phyloP scores from a whole-genome alignment of 2,113 vertebrate genomes.

The Bujurquina vittata region DNA sequence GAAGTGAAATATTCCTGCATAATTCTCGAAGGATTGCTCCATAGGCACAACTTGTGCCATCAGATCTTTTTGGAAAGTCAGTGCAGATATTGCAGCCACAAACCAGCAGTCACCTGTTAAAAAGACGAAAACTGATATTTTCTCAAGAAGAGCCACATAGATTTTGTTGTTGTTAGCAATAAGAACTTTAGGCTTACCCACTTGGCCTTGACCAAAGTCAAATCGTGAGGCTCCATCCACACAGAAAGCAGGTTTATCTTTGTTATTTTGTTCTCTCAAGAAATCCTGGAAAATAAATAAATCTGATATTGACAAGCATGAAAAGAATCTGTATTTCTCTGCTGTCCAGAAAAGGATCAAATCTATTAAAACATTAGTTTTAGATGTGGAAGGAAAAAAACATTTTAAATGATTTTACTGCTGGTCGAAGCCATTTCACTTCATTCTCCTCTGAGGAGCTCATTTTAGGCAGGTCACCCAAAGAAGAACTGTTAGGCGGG shows the following conservation, averaged over 20 bases:
- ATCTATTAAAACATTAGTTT: neutral
- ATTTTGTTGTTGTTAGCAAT: neutral
- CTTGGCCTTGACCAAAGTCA: slow-evolving; percentile 37
- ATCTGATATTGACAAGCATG: neutral
- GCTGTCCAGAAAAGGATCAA: accelerated
- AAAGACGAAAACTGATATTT: neutral
- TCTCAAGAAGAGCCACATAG: neutral
- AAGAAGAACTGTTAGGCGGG: too few species aligned
- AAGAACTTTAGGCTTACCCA: slow-evolving; percentile 34
- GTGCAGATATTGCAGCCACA: slow-evolving; percentile 46
- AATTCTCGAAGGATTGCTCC: slow-evolving; percentile 44
- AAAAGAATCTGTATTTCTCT: neutral
- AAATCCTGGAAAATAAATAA: slow-evolving; percentile 28
- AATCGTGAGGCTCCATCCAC: slow-evolving; percentile 26
- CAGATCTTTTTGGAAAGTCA: slow-evolving; percentile 33
- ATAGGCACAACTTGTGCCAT: slow-evolving; percentile 49
- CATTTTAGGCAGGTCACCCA: too few species aligned
- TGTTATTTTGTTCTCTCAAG: neutral
- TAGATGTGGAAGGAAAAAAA: neutral
- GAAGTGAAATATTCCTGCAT: slow-evolving; percentile 48
- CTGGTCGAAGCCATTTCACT: too few species aligned
- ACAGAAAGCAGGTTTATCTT: neutral
- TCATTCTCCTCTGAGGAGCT: too few species aligned
- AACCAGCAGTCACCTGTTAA: slow-evolving; percentile 64
- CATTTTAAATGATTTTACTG: too few species aligned